A percentile compares a stretch with the other conserved stretches of the same genome.
Conservation (phyloP, 2,888 invertebrate genomes). For the Eupithecia pulchellata region DNA sequence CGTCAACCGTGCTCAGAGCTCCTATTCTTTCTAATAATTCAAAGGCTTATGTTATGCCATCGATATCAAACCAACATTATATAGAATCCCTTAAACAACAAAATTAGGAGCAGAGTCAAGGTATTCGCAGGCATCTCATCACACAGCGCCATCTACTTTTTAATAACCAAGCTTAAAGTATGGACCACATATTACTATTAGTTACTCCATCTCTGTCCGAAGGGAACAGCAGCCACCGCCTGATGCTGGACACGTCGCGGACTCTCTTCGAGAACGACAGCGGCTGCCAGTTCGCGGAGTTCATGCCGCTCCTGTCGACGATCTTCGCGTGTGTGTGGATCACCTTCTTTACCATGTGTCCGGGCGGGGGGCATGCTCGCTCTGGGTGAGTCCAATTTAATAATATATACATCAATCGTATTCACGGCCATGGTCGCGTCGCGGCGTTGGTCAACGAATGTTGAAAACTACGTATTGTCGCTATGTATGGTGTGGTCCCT, state of each 20-base stretch:
- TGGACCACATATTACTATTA: neutral
- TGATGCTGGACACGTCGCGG: conserved; percentile 63
- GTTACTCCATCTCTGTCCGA: conserved; percentile 28
- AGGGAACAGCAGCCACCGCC: conserved; percentile 66
- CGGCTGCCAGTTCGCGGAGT: conserved; percentile 73
- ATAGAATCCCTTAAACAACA: neutral
- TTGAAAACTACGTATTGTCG: too few species aligned
- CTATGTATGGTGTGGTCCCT: too few species aligned
- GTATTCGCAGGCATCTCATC: neutral
- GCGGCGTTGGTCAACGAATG: too few species aligned
- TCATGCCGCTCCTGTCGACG: conserved; percentile 75
- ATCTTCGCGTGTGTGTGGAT: conserved; percentile 73
- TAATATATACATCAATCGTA: too few species aligned
- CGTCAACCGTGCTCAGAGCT: too few species aligned
- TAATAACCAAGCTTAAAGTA: neutral
- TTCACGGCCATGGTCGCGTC: too few species aligned
- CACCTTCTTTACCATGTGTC: conserved; percentile 77
- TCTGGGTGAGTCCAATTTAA: conserved; percentile 61
- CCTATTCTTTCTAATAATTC: neutral
- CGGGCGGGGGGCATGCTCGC: conserved; percentile 69
- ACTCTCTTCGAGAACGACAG: conserved; percentile 64
- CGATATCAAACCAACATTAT: neutral
- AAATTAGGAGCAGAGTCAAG: neutral
- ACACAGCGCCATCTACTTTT: neutral
- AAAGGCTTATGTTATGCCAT: neutral